Conservation (phyloP, 2,797 vertebrate species). For the Otolemur crassicaudatus region DNA sequence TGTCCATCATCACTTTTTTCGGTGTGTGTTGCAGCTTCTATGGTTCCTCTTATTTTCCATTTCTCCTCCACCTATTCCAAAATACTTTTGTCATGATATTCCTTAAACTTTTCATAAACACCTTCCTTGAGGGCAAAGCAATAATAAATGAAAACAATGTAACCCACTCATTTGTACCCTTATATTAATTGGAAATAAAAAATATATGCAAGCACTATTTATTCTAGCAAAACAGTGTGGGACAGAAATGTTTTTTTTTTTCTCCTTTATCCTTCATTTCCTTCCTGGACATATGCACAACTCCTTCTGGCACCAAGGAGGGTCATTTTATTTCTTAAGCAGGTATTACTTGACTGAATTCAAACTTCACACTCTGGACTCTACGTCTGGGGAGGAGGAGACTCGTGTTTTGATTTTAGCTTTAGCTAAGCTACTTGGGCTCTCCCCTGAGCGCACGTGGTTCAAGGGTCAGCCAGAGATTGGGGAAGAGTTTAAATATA, state of each 20-base stretch:
- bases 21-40: background rate
- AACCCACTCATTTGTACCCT: too few species aligned
- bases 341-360: background rate
- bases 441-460: background rate
- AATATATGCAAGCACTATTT: background rate
- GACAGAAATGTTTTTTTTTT: background rate
- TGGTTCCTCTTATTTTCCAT: background rate
- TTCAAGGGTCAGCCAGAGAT: background rate
- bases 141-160: too few species aligned
- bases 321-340: background rate
- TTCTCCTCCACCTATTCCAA: background rate
- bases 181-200: too few species aligned
- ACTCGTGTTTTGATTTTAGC: background rate
- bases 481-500: background rate
- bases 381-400: background rate
- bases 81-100: background rate
- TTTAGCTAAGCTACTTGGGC: background rate
- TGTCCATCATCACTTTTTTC: background rate
- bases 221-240: background rate
- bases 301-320: background rate
- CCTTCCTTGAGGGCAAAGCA: background rate
- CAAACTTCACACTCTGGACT: background rate
- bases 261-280: background rate
- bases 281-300: background rate
- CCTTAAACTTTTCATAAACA: background rate